Evolutionary conservation across 2,888 invertebrate genomes (phyloP).

Genomic region (Phalera bucephala): DNA sequence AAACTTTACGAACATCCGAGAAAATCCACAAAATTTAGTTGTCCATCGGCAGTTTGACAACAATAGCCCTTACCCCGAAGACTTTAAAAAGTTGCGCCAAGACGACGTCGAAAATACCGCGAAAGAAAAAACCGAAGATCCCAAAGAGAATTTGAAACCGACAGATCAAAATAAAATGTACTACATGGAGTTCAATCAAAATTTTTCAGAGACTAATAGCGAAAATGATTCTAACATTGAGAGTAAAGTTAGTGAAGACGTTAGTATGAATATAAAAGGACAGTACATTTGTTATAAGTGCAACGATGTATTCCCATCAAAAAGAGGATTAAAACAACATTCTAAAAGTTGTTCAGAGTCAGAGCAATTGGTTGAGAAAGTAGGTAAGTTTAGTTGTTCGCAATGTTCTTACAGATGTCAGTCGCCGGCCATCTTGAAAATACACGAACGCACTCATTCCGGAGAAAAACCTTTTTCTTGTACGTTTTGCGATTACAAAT

Average conservation of each 20-base stretch:
- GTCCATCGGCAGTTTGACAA: slow-evolving; percentile 65
- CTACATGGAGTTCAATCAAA: slow-evolving; percentile 42
- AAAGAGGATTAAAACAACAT: slow-evolving; percentile 66
- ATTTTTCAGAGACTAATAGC: slow-evolving; percentile 20
- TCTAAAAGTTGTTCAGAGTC: slow-evolving; percentile 49
- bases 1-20: slow-evolving; percentile 49
- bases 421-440: slow-evolving; percentile 76
- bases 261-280: slow-evolving; percentile 63
- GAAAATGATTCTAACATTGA: slow-evolving; percentile 44
- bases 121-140: slow-evolving; percentile 52
- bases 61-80: slow-evolving; percentile 53
- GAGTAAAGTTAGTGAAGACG: slow-evolving; percentile 52
- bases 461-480: slow-evolving; percentile 77
- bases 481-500: slow-evolving; percentile 76
- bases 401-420: slow-evolving; percentile 76
- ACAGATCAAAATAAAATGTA: slow-evolving; percentile 62
- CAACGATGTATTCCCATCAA: slow-evolving; percentile 62
- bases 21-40: slow-evolving; percentile 72
- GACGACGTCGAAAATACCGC: slow-evolving; percentile 38
- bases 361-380: slow-evolving; percentile 45
- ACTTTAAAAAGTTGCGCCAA: slow-evolving; percentile 55
- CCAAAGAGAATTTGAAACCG: slow-evolving; percentile 70
- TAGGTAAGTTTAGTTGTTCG: slow-evolving; percentile 66
- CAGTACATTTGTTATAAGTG: slow-evolving; percentile 71
- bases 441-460: slow-evolving; percentile 74